A percentile compares a stretch with the other conserved stretches of the same genome.
These are phyloP conservation scores for Erythrolamprus reginae DNA, from an alignment of 2,113 vertebrate genomes.

Conservation along the genomic window DNA sequence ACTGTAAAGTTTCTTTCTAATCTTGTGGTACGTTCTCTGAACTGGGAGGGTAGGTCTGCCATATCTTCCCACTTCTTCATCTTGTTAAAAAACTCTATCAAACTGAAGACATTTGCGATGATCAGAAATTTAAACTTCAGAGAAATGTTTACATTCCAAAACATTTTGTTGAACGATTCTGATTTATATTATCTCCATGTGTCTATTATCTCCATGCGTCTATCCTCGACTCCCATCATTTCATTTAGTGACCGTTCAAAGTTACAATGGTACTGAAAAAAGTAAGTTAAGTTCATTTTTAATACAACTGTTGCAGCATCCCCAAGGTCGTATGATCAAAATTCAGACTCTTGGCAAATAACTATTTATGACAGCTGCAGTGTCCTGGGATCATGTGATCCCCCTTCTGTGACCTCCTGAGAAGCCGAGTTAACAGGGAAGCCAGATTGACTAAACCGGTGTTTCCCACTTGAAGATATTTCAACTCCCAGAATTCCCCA, in stretches of 20 bases:
- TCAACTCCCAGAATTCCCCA: too few relatives aligned
- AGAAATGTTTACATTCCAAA: neutral
- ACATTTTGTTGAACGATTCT: neutral
- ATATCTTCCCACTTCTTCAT: constrained; percentile 98
- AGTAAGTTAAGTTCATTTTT: neutral
- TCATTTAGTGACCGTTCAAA: neutral
- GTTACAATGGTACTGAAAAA: neutral
- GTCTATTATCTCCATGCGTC: fast-evolving
- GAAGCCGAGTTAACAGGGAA: neutral
- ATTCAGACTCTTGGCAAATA: neutral
- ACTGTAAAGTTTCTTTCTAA: constrained; percentile 93
- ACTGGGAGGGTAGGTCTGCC: constrained; percentile 82
- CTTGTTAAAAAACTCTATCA: constrained; percentile 95
- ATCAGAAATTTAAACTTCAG: constrained; percentile 22
- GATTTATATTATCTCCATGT: fast-evolving
- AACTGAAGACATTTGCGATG: constrained; percentile 62
- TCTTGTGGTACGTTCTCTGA: constrained; percentile 83
- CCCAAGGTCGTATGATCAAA: neutral
- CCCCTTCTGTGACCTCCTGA: neutral
- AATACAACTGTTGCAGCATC: neutral
- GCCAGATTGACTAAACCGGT: neutral
- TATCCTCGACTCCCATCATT: neutral
- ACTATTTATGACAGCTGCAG: neutral
- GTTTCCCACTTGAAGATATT: too few relatives aligned
- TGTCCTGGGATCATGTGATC: neutral